A percentile compares a stretch with the other conserved stretches of the same genome.
These are phyloP conservation scores for Pachypanchax playfairii DNA, from an alignment of 2,113 vertebrate species.

Conservation along the genomic window DNA sequence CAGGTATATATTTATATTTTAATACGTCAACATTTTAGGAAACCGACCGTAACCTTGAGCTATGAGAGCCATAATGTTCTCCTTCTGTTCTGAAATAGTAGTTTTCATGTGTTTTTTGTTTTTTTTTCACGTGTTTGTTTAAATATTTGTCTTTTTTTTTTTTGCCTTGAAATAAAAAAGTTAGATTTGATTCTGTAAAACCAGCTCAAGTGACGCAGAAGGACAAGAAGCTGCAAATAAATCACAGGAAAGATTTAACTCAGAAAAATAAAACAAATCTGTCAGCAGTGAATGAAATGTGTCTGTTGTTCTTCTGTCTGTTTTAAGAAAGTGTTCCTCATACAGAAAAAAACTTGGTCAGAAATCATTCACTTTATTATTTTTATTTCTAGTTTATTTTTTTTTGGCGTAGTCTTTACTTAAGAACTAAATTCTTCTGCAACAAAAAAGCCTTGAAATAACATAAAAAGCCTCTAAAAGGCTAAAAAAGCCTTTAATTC, in stretches of 20 bases:
- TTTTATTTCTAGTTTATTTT: neutral
- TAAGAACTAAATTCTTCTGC: neutral
- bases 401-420: neutral
- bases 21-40: constrained; percentile 4
- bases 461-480: neutral
- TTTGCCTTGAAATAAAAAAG: constrained; percentile 23
- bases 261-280: too few relatives aligned
- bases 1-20: neutral
- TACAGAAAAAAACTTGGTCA: too few relatives aligned
- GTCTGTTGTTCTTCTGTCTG: neutral
- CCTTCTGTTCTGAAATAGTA: constrained; percentile 16
- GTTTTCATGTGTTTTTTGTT: constrained; percentile 29
- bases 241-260: constrained; percentile 38
- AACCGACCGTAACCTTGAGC: neutral
- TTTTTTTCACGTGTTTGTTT: constrained; percentile 9
- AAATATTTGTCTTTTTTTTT: constrained; percentile 21
- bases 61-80: constrained; percentile 17
- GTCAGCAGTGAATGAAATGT: too few relatives aligned
- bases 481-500: constrained; percentile 23
- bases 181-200: constrained; percentile 13
- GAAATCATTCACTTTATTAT: neutral
- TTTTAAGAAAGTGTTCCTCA: neutral
- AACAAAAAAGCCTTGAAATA: constrained; percentile 2
- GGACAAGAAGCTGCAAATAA: constrained; percentile 44
- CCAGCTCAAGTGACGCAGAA: constrained; percentile 6